Evolutionary conservation across 2,113 vertebrate species (phyloP), one percentile per base, ranked within the genome.

Genomic region (Butastur rufipennis): DNA sequence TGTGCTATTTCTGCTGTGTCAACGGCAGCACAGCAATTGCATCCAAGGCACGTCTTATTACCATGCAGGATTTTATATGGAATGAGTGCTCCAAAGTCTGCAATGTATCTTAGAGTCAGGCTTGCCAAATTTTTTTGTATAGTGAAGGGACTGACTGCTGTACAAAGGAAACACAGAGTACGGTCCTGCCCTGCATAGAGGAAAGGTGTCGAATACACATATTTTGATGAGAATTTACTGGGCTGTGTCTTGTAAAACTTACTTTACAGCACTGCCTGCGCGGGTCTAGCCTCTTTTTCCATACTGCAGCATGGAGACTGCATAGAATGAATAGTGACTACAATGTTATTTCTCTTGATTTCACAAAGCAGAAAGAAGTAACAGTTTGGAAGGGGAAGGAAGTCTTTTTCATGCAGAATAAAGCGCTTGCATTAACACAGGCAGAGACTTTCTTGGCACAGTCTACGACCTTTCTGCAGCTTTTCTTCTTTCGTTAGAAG

Each of bases 381-480:
- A 42, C 59, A 34, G 38, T 29, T 79, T 43, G 18, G 90, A 70
- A 93, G 47, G 75, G 71, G 25, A 73, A 59, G 32, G 25, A 32
- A n/a, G 34, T 20, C 68, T 90, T 92, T 95, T 86, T 95, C 52
- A 94, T 93, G 95, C 88, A 93, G 77, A 95, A 92, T 59, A 56
- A 82, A 74, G 43, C 4, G 0, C 79, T 86, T n/a, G 42, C 52
- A 61, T 88, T 95, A 52, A 56, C 36, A 42, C 25, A 32, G 38
- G 23, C 75, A 74, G 71, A 73, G 68, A 81, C 65, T 75, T 88
- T 48, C 75, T 72, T 56, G 90, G 61, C 52, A 71, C 50, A 31
- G n/a, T n/a, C 71, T 84, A 34, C 1, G 4, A 53, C 45, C 52
- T 74, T 88, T 43, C 65, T 88, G 65, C 38, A 79, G 68, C 52